Evolutionary conservation across 2,113 vertebrate species (phyloP).

Genomic region (Macquaria ambigua): DNA sequence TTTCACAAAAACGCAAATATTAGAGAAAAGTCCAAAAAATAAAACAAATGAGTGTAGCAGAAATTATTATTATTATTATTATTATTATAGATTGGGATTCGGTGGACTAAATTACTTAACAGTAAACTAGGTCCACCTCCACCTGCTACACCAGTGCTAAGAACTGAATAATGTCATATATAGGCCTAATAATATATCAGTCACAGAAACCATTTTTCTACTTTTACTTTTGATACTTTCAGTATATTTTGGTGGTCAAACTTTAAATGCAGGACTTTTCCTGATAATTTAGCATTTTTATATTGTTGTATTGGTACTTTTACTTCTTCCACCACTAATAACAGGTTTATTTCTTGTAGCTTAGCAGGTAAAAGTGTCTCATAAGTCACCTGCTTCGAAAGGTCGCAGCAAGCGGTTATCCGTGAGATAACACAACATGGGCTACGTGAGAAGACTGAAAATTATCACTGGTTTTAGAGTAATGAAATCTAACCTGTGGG

Average conservation of each 20-base stretch:
- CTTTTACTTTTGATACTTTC: not conserved
- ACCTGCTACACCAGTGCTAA: not conserved
- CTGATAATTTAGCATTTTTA: not conserved
- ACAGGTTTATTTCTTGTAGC: not conserved
- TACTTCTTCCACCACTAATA: not conserved
- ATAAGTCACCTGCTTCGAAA: slow-evolving; percentile 15
- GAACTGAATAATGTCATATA: not conserved
- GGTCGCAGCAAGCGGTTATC: slow-evolving; percentile 6
- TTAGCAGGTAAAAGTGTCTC: not conserved
- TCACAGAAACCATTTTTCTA: not conserved
- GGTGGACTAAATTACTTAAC: not conserved
- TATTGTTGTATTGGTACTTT: not conserved
- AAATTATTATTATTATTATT: no score
- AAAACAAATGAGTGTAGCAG: not conserved
- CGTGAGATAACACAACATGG: slow-evolving; percentile 14
- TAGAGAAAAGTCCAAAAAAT: not conserved
- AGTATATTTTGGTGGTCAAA: not conserved
- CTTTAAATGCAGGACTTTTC: not conserved
- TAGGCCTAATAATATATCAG: not conserved
- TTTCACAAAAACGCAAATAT: not conserved
- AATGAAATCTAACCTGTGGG: slow-evolving; percentile 47
- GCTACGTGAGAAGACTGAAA: slow-evolving; percentile 37
- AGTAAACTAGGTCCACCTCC: not conserved
- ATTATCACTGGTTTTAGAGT: slow-evolving; percentile 39
- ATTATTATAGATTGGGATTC: not conserved